A percentile compares a stretch with the other conserved stretches of the same genome.
phyloP scores from a whole-genome alignment of 2,113 vertebrate genomes.

The Xenus cinereus region DNA sequence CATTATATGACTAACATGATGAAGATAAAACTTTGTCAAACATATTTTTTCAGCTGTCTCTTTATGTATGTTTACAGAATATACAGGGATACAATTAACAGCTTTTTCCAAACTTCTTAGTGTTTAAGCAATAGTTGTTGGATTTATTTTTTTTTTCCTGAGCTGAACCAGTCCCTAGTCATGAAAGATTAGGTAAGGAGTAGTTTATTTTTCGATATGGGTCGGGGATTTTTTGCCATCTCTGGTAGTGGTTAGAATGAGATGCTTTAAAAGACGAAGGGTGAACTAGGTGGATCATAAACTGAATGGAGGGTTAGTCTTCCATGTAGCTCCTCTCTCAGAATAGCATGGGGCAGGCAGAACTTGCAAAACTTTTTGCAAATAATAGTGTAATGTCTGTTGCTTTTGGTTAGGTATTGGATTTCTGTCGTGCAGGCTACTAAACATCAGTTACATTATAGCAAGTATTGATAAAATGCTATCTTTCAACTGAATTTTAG shows the following conservation, averaged over 20 bases:
- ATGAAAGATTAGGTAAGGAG: neutral
- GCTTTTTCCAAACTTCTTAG: neutral
- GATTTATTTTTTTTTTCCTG: neutral
- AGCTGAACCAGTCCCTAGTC: neutral
- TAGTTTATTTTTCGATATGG: neutral
- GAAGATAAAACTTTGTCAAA: neutral
- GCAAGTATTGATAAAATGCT: neutral
- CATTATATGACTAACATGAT: neutral
- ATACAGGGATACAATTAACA: neutral
- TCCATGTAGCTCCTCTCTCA: neutral
- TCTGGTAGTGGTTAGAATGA: neutral
- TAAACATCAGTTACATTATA: neutral
- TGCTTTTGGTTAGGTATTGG: neutral
- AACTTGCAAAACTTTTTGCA: neutral
- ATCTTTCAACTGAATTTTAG: neutral
- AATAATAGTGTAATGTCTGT: neutral
- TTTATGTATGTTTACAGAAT: neutral
- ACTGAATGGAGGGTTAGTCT: neutral
- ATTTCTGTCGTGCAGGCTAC: neutral
- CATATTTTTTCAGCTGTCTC: neutral
- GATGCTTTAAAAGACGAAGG: neutral
- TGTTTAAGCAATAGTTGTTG: neutral
- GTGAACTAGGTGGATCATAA: neutral
- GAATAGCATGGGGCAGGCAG: accelerated
- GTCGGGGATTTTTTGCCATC: neutral